These are phyloP conservation scores for Anastatus disparis DNA, from an alignment of 1,140 invertebrate species.

Conservation along the genomic window DNA sequence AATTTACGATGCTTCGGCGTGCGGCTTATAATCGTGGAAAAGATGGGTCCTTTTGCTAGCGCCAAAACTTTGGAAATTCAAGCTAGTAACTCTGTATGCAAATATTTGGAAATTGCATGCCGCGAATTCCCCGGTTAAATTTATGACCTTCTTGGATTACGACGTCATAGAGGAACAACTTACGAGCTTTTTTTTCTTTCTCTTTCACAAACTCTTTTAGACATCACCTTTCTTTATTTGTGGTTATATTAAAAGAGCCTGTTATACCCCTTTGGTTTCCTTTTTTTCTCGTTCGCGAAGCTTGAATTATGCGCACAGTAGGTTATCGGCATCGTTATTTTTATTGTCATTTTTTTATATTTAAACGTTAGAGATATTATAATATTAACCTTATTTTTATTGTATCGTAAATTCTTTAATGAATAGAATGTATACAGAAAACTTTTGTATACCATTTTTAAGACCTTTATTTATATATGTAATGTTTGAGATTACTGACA, in stretches of 20 bases:
- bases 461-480: no score
- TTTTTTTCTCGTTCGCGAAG: not conserved
- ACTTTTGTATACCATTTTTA: no score
- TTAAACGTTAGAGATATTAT: no score
- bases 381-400: no score
- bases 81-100: not conserved
- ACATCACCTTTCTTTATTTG: not conserved
- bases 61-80: conserved; percentile 5
- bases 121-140: conserved; percentile 12
- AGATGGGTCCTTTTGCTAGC: not conserved
- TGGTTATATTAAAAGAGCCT: not conserved
- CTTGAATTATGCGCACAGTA: not conserved
- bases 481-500: no score
- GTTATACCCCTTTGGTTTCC: not conserved
- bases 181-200: not conserved
- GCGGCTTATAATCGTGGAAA: conserved; percentile 35
- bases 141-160: conserved; percentile 27
- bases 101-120: conserved; percentile 38
- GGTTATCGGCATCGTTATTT: no score
- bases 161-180: not conserved
- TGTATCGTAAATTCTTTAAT: no score
- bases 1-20: conserved; percentile 53
- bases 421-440: no score
- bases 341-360: not conserved
- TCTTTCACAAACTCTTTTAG: not conserved